These are phyloP conservation scores for Oplegnathus fasciatus DNA, from an alignment of 2,113 vertebrate species.

Conservation along the genomic window DNA sequence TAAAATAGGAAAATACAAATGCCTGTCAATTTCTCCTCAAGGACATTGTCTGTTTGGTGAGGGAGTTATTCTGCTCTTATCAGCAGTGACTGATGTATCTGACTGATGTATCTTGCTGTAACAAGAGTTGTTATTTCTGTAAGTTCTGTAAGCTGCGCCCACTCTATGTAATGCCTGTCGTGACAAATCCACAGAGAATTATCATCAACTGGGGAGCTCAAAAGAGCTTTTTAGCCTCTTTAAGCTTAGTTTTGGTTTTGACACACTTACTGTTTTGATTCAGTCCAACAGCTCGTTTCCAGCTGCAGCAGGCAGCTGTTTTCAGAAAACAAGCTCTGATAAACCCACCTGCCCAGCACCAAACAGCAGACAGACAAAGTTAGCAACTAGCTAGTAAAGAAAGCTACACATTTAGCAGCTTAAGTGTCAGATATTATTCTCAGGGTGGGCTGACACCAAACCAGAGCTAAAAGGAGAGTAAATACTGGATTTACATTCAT, in stretches of 20 bases:
- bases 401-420: too few species aligned
- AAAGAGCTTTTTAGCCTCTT: not conserved
- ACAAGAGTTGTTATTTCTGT: not conserved
- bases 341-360: too few species aligned
- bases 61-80: not conserved
- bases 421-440: too few species aligned
- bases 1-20: not conserved
- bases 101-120: not conserved
- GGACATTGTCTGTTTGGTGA: not conserved
- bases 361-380: too few species aligned
- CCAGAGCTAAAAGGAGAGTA: too few species aligned
- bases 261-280: not conserved
- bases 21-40: not conserved
- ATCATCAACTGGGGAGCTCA: not conserved
- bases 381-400: too few species aligned
- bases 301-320: too few species aligned
- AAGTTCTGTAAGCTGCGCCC: not conserved
- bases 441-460: too few species aligned
- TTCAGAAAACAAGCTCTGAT: too few species aligned
- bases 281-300: too few species aligned
- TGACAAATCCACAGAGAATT: not conserved
- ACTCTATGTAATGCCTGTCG: not conserved
- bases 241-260: not conserved
- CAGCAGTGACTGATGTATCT: not conserved
- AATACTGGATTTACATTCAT: too few species aligned